Conservation (phyloP, 2,888 invertebrate genomes). For the Folsomia manolachei region DNA sequence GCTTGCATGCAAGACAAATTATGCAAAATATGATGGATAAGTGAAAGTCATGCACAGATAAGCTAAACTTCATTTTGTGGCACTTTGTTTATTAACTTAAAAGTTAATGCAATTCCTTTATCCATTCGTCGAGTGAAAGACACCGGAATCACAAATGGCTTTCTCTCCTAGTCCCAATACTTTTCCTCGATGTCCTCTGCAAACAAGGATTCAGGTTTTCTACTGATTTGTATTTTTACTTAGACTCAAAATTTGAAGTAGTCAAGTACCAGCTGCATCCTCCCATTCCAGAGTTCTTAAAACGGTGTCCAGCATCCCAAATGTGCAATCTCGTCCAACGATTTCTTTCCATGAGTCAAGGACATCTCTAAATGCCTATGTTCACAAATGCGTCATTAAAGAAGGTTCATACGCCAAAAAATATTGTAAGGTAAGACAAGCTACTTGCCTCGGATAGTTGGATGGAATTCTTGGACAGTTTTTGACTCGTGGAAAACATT, state of each 20-base stretch:
- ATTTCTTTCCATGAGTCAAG: slow-evolving; percentile 43
- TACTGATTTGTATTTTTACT: not conserved
- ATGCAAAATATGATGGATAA: too few relatives aligned
- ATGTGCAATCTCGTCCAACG: slow-evolving; percentile 35
- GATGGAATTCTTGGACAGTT: slow-evolving; percentile 35
- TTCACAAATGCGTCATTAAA: too few relatives aligned
- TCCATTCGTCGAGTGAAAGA: too few relatives aligned
- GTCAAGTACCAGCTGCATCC: slow-evolving; percentile 37
- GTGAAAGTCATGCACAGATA: too few relatives aligned
- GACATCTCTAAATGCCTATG: slow-evolving; percentile 40
- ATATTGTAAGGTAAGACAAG: not conserved
- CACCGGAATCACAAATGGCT: too few relatives aligned
- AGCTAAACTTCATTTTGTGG: too few relatives aligned
- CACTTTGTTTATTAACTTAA: too few relatives aligned
- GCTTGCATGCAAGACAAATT: too few relatives aligned
- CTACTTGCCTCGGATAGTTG: not conserved
- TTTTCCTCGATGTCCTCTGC: slow-evolving; percentile 36
- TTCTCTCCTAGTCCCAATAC: slow-evolving; percentile 37
- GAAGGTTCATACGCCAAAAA: not conserved
- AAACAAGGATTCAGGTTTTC: slow-evolving; percentile 3
- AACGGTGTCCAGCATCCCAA: slow-evolving; percentile 29
- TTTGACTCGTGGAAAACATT: slow-evolving; percentile 43
- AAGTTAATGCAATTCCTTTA: too few relatives aligned
- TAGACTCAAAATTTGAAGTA: not conserved
- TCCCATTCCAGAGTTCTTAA: slow-evolving; percentile 35